Evolutionary conservation across 2,888 invertebrate species (phyloP), one percentile per base, ranked within the genome.

Genomic region (Ischnus inquisitorius): DNA sequence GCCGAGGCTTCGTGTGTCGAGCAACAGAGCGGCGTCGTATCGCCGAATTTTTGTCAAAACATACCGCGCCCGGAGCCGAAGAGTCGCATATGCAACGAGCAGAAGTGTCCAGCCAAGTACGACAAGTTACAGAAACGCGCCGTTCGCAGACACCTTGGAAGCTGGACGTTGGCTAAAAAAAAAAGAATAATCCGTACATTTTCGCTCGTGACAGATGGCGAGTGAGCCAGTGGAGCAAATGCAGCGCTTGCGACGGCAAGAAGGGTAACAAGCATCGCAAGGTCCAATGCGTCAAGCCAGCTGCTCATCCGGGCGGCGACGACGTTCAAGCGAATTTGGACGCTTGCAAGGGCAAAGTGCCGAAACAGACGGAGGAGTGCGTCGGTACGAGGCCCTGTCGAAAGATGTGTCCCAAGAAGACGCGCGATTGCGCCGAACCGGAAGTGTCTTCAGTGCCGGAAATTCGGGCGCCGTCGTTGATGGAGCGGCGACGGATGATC

Each of bases 141-240:
- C 39, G 14, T 6, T 39, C 25, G 57, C 41, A 14, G 41, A 62
- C 64, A 25, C 62, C 46, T 1, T 12, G 1, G 43, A 71, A 34
- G 16, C 8, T 0, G 51, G 16, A 19, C 16, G 8, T 2, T n/a
- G 41, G 34, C 41, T 0, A 12, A 48, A 34, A 10, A 16, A 12
- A 12, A 3, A 6, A 25, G 22, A 14, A 5, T 69, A 46, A 28
- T 48, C 28, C 25, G 4, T 51, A 6, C 14, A 16, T 69, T 67
- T 71, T 43, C 8, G 10, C 16, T 48, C 65, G 60, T 72, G 84
- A 5, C 83, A 96, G 96, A 90, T 96, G 96, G 96, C 94, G 95
- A 91, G 93, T 94, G 3, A 96, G 96, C 6, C 95, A 95, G 72
- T 96, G 96, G 96, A 95, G 95, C 85, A 94, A 94, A 81, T 96